These are phyloP conservation scores for Tragelaphus strepsiceros DNA, from an alignment of 2,113 vertebrate species.

Conservation along the genomic window DNA sequence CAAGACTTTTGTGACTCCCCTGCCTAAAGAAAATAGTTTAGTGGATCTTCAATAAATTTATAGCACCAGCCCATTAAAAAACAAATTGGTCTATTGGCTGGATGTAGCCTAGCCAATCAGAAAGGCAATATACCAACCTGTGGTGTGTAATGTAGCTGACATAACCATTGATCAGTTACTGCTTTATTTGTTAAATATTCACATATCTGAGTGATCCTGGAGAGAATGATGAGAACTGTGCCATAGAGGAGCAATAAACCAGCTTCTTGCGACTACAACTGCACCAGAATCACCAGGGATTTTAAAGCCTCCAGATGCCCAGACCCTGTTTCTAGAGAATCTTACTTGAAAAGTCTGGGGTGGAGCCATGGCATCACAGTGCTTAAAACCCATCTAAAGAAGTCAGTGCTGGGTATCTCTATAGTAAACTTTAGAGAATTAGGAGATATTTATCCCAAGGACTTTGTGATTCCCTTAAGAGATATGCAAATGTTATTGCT, in stretches of 20 bases:
- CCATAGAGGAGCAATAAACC: neutral
- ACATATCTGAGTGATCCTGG: neutral
- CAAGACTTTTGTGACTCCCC: neutral
- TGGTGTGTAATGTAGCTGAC: neutral
- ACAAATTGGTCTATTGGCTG: neutral
- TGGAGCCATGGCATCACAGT: neutral
- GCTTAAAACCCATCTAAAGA: neutral
- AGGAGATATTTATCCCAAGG: neutral
- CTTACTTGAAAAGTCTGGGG: neutral
- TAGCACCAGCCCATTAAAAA: neutral
- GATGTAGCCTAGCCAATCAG: neutral
- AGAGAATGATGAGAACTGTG: neutral
- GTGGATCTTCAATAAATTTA: neutral
- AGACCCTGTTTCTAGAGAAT: neutral
- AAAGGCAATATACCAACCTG: neutral
- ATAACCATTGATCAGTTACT: neutral
- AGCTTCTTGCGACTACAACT: neutral
- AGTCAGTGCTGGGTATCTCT: neutral
- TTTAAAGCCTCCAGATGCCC: neutral
- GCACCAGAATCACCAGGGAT: neutral
- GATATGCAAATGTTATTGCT: neutral
- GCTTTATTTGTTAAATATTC: neutral
- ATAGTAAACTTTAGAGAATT: neutral
- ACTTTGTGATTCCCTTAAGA: neutral
- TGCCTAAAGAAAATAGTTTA: neutral